A percentile compares a stretch with the other conserved stretches of the same genome.
phyloP scores from a whole-genome alignment of 2,888 invertebrate species.

The Orchesella flavescens region DNA sequence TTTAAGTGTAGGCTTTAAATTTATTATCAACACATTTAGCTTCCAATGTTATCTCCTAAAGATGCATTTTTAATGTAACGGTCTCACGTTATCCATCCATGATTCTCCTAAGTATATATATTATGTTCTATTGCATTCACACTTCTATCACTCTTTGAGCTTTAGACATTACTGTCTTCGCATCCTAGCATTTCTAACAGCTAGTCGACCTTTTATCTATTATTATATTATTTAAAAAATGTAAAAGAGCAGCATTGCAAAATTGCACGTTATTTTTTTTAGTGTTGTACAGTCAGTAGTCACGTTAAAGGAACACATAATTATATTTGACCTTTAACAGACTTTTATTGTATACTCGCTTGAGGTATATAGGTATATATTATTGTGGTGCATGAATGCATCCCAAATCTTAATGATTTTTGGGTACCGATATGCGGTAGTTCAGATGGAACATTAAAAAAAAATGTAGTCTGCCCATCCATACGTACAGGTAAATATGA shows the following conservation, averaged over 20 bases:
- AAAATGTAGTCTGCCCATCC: neutral
- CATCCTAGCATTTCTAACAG: neutral
- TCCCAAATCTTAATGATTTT: slow-evolving; percentile 1
- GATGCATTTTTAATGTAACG: too few species aligned
- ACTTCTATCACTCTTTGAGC: too few species aligned
- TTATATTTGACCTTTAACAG: slow-evolving; percentile 15
- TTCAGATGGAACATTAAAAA: neutral
- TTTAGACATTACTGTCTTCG: too few species aligned
- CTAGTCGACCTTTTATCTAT: neutral
- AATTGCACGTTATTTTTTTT: neutral
- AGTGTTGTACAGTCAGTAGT: too few species aligned
- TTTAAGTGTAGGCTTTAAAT: too few species aligned
- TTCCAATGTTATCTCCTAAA: too few species aligned
- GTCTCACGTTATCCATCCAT: too few species aligned
- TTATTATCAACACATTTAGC: too few species aligned
- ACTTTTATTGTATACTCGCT: slow-evolving; percentile 1
- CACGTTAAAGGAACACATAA: slow-evolving; percentile 17
- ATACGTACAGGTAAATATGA: neutral
- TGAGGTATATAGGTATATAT: too few species aligned
- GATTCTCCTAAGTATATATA: too few species aligned
- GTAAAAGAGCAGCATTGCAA: neutral
- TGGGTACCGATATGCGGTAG: slow-evolving; percentile 18
- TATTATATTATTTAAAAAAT: slow-evolving; percentile 2
- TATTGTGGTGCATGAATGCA: neutral
- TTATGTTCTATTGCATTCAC: too few species aligned